phyloP scores from a whole-genome alignment of 2,113 vertebrate genomes.

The Actenoides lindsayi region DNA sequence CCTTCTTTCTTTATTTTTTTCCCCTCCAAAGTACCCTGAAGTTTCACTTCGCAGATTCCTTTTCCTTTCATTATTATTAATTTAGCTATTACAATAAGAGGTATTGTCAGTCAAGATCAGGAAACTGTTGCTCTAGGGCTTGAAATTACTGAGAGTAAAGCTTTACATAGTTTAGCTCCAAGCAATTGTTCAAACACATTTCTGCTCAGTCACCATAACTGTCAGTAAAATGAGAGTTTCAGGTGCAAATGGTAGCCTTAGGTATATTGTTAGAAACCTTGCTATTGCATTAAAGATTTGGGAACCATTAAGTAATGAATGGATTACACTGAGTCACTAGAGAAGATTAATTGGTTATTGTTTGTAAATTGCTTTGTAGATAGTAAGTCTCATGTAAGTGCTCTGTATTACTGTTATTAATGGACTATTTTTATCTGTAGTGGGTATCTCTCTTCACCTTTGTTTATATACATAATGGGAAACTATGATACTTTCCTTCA shows the following conservation, averaged over 20 bases:
- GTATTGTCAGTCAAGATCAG: background rate
- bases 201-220: background rate
- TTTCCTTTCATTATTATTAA: background rate
- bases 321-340: background rate
- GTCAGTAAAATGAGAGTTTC: background rate
- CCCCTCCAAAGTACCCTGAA: background rate
- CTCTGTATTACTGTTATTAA: constrained; percentile 41
- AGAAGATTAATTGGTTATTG: constrained; percentile 45
- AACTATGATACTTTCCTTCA: background rate
- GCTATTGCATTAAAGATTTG: background rate
- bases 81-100: background rate
- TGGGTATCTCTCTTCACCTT: background rate
- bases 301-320: constrained; percentile 38
- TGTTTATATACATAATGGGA: background rate
- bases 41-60: background rate
- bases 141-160: background rate
- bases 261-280: background rate
- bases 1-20: too few relatives aligned
- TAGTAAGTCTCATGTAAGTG: background rate
- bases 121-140: background rate
- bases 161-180: background rate
- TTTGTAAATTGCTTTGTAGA: constrained; percentile 48
- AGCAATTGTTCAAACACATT: background rate
- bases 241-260: background rate
- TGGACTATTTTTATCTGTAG: constrained; percentile 24